phyloP scores from a whole-genome alignment of 1,140 invertebrate genomes.

The Yoshiicerus persimilis region DNA sequence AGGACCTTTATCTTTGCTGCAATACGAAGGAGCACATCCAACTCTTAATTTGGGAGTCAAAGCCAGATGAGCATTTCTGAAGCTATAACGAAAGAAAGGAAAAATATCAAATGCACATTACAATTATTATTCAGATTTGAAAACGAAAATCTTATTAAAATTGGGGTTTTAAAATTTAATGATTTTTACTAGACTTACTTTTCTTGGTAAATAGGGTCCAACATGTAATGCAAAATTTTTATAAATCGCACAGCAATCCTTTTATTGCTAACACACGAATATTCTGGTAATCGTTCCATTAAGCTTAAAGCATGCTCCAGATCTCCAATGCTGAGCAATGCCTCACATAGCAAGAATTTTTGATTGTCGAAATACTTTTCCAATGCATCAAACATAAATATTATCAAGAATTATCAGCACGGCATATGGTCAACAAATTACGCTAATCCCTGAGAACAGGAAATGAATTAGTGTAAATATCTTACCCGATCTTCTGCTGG shows the following conservation, averaged over 20 bases:
- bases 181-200: constrained; percentile 57
- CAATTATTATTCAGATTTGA: too few species aligned
- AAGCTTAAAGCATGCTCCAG: constrained; percentile 82
- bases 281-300: constrained; percentile 78
- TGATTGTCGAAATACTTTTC: constrained; percentile 83
- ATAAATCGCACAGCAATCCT: constrained; percentile 78
- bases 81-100: not conserved
- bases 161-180: too few species aligned
- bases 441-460: not conserved
- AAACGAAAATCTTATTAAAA: too few species aligned
- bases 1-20: not conserved
- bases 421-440: too few species aligned
- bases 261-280: constrained; percentile 73
- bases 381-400: constrained; percentile 50
- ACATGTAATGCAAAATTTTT: constrained; percentile 76
- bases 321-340: constrained; percentile 81
- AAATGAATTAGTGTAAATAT: not conserved
- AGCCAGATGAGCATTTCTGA: not conserved
- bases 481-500: constrained; percentile 58
- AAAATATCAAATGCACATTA: not conserved
- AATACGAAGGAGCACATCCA: not conserved
- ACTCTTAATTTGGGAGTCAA: not conserved
- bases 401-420: constrained; percentile 1
- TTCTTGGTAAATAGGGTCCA: constrained; percentile 86
- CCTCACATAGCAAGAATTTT: constrained; percentile 89